Conservation (phyloP, 2,797 vertebrate species). For the Notolabrus celidotus region DNA sequence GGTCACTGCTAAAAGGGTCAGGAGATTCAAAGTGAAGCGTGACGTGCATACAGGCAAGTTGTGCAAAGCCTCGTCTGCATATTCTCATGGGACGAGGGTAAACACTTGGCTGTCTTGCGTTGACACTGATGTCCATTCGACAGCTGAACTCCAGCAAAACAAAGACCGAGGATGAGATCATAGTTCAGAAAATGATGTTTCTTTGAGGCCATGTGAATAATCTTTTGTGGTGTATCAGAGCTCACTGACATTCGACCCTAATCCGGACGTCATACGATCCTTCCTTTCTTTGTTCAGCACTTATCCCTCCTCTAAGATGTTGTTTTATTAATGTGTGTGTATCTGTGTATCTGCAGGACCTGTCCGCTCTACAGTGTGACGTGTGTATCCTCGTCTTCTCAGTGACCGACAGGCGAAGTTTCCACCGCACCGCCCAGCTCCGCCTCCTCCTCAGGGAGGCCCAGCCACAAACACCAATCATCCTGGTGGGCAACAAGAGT, state of each 20-base stretch:
- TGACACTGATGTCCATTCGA: slow-evolving; percentile 9
- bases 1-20: slow-evolving; percentile 70
- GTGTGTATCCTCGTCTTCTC: slow-evolving; percentile 94
- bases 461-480: slow-evolving; percentile 89
- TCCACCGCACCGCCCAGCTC: slow-evolving; percentile 90
- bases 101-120: slow-evolving; percentile 31
- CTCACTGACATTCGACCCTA: slow-evolving; percentile 43
- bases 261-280: slow-evolving; percentile 29
- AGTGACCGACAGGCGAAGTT: slow-evolving; percentile 91
- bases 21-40: slow-evolving; percentile 66
- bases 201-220: slow-evolving; percentile 4
- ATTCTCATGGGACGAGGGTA: slow-evolving; percentile 55
- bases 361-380: slow-evolving; percentile 89
- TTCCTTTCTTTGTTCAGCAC: not conserved
- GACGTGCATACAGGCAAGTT: slow-evolving; percentile 39
- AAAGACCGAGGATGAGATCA: not conserved
- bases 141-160: slow-evolving; percentile 3
- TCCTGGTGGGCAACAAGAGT: slow-evolving; percentile 95
- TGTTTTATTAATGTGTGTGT: slow-evolving; percentile 53
- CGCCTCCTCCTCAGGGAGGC: slow-evolving; percentile 89
- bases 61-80: slow-evolving; percentile 29
- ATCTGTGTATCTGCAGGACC: slow-evolving; percentile 81
- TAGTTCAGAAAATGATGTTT: slow-evolving; percentile 16
- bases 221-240: slow-evolving; percentile 3
- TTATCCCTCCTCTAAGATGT: not conserved